phyloP scores from a whole-genome alignment of 2,888 invertebrate genomes.

The Ectemnius cavifrons region DNA sequence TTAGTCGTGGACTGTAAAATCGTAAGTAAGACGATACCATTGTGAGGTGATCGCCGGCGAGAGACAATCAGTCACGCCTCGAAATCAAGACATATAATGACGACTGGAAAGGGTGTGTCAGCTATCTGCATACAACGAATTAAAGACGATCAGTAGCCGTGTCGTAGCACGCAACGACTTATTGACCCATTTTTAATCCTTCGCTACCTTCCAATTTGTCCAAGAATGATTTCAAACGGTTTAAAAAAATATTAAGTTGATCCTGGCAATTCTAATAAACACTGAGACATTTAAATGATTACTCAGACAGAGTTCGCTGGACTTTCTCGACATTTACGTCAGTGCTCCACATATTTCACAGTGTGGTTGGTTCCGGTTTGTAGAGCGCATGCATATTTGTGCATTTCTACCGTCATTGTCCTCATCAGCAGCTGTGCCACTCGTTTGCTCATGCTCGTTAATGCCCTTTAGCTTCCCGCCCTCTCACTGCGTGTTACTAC shows the following conservation, averaged over 20 bases:
- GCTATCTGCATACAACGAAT: slow-evolving; percentile 32
- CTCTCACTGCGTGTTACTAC: not conserved
- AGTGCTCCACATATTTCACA: not conserved
- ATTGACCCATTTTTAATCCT: not conserved
- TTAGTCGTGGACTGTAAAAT: slow-evolving; percentile 52
- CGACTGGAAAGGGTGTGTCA: slow-evolving; percentile 65
- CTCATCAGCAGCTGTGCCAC: slow-evolving; percentile 36
- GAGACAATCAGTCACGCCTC: slow-evolving; percentile 73
- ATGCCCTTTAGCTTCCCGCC: slow-evolving; percentile 13
- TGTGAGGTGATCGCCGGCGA: slow-evolving; percentile 28
- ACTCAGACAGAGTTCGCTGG: no score
- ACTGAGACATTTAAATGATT: no score
- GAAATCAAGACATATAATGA: slow-evolving; percentile 67
- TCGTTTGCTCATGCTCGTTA: slow-evolving; percentile 39
- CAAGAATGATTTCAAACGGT: no score
- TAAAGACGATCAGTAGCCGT: slow-evolving; percentile 36
- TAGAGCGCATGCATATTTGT: slow-evolving; percentile 27
- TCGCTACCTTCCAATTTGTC: no score
- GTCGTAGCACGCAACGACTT: slow-evolving; percentile 13
- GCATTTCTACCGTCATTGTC: slow-evolving; percentile 31
- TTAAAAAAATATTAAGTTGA: no score
- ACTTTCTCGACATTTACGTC: no score
- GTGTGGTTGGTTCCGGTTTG: slow-evolving; percentile 10
- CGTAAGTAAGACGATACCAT: slow-evolving; percentile 63
- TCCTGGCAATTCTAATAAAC: no score